These are phyloP conservation scores for Trachythela sp. DNA, from an alignment of 64 coral and sea anemone genomes.

Conservation along the genomic window DNA sequence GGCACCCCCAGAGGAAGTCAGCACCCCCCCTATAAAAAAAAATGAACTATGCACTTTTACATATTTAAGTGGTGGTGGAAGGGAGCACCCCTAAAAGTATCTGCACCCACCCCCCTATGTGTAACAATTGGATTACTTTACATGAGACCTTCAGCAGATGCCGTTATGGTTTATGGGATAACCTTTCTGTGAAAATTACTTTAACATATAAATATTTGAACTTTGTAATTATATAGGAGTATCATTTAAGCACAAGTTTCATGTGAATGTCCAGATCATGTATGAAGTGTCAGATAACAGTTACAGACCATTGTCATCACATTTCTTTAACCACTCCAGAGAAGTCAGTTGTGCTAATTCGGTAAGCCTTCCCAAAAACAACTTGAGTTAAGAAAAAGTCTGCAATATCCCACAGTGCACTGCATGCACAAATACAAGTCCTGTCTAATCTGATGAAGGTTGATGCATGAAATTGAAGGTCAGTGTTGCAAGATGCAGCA, in stretches of 20 bases:
- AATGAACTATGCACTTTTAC: too few species aligned
- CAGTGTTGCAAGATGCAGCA: too few species aligned
- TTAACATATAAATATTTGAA: not conserved
- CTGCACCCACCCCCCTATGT: too few species aligned
- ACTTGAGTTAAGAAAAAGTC: not conserved
- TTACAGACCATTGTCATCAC: conserved; percentile 52
- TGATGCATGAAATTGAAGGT: not conserved
- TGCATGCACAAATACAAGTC: too few species aligned
- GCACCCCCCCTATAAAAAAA: too few species aligned
- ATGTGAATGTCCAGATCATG: conserved; percentile 68
- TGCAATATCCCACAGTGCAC: too few species aligned
- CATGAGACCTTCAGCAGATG: too few species aligned
- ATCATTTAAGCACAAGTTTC: conserved; percentile 64
- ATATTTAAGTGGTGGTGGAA: too few species aligned
- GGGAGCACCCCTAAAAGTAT: too few species aligned
- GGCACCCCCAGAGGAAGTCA: too few species aligned
- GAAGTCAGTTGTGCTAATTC: conserved; percentile 48
- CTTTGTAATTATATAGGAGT: conserved; percentile 25
- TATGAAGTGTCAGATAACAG: conserved; percentile 80
- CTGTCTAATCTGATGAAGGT: not conserved
- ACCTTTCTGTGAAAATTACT: not conserved
- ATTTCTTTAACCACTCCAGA: conserved; percentile 65
- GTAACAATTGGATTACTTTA: too few species aligned
- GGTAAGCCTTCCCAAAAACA: conserved; percentile 21
- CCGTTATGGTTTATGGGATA: too few species aligned